A percentile compares a stretch with the other conserved stretches of the same genome.
Conservation (phyloP, 2,797 vertebrate genomes). For the Lycodopsis pacificus region DNA sequence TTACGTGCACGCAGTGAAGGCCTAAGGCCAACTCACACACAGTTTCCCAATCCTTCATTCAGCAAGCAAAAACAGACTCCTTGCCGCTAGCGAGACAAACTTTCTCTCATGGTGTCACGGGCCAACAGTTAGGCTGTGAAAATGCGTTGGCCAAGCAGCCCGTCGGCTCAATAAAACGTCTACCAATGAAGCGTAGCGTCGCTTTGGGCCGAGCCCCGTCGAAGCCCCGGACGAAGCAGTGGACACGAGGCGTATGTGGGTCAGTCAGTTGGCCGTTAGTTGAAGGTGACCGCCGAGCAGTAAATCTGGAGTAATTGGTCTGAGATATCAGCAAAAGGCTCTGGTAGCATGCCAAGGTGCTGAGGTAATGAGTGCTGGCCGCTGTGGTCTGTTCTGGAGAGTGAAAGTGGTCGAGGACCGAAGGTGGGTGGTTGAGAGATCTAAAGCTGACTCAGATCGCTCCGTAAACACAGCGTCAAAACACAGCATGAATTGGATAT, state of each 20-base stretch:
- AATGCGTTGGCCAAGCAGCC: conserved; percentile 33
- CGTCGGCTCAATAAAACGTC: conserved; percentile 45
- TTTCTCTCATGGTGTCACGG: conserved; percentile 34
- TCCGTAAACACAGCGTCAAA: conserved; percentile 17
- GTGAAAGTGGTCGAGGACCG: conserved; percentile 55
- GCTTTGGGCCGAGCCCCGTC: conserved; percentile 38
- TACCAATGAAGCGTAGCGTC: conserved; percentile 49
- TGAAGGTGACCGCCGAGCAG: conserved; percentile 45
- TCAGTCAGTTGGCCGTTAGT: conserved; percentile 64
- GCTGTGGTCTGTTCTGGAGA: conserved; percentile 31
- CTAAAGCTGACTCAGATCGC: conserved; percentile 56
- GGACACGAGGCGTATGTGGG: conserved; percentile 59
- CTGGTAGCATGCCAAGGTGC: conserved; percentile 71
- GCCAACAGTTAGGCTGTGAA: conserved; percentile 50
- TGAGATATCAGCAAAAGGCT: conserved; percentile 67
- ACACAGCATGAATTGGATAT: conserved; percentile 1
- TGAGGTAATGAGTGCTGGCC: conserved; percentile 74
- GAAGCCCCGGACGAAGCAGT: conserved; percentile 31
- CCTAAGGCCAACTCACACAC: conserved; percentile 56
- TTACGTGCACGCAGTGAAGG: conserved; percentile 32
- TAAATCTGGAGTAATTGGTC: conserved; percentile 76
- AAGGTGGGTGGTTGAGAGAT: conserved; percentile 46
- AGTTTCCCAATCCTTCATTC: conserved; percentile 42
- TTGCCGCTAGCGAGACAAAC: conserved; percentile 52
- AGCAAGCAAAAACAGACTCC: conserved; percentile 41